phyloP scores from a whole-genome alignment of 2,888 invertebrate species.

The Melangyna quadrimaculata region DNA sequence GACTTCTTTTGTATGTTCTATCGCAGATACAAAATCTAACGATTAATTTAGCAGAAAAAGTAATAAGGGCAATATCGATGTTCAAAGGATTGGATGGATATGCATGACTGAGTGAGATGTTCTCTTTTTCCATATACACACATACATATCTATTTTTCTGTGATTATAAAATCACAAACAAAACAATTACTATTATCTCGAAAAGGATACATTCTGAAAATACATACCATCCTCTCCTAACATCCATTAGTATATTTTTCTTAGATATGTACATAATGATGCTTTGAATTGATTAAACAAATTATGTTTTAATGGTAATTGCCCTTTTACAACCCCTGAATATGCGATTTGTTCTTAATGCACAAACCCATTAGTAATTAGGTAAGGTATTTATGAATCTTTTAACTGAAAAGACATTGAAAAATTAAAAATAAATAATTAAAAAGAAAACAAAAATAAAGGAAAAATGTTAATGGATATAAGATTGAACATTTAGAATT shows the following conservation, averaged over 20 bases:
- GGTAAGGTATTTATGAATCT: no score
- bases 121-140: not conserved
- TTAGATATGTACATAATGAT: conserved; percentile 14
- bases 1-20: no score
- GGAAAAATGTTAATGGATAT: not conserved
- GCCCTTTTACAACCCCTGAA: conserved; percentile 20
- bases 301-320: conserved; percentile 53
- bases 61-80: no score
- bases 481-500: not conserved
- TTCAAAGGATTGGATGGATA: no score
- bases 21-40: no score
- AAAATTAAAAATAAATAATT: not conserved
- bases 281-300: conserved; percentile 46
- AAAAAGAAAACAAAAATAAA: no score
- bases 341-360: conserved; percentile 14
- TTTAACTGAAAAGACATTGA: not conserved
- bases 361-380: conserved; percentile 19
- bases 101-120: no score
- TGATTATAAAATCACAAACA: not conserved
- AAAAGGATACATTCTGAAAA: not conserved
- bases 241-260: conserved; percentile 8
- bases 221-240: not conserved
- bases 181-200: not conserved
- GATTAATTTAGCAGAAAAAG: no score
- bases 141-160: not conserved